Conservation (phyloP, 2,888 invertebrate genomes). For the Epirrhoe tristata region DNA sequence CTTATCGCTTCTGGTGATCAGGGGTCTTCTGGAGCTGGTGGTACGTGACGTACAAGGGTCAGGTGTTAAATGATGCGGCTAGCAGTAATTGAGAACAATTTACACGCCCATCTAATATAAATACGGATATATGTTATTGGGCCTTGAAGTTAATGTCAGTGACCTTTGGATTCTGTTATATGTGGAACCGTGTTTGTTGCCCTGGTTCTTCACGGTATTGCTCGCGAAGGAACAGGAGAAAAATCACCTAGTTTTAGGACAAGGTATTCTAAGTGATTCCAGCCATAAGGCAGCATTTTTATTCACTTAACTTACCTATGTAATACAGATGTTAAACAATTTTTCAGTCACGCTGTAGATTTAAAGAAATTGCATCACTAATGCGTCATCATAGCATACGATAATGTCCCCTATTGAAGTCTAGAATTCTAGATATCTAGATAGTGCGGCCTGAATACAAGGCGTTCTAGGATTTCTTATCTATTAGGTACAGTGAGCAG, state of each 20-base stretch:
- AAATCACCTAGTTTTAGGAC: too few species aligned
- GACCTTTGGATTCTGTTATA: not conserved
- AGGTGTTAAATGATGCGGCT: slow-evolving; percentile 52
- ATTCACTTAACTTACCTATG: too few species aligned
- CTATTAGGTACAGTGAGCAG: not conserved
- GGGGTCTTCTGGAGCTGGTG: slow-evolving; percentile 25
- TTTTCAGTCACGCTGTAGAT: not conserved
- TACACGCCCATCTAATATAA: slow-evolving; percentile 36
- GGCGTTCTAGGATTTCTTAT: not conserved
- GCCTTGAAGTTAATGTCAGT: slow-evolving; percentile 19
- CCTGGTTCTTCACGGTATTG: too few species aligned
- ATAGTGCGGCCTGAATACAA: not conserved
- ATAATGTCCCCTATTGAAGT: not conserved
- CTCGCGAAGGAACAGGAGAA: too few species aligned
- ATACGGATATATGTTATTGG: slow-evolving; percentile 2
- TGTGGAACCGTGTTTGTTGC: too few species aligned
- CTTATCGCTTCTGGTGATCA: not conserved
- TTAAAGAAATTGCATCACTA: not conserved
- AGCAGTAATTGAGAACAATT: slow-evolving; percentile 54
- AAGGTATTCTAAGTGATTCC: too few species aligned
- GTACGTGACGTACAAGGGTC: slow-evolving; percentile 45
- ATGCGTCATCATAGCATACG: not conserved
- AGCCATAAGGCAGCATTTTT: too few species aligned
- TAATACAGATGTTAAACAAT: too few species aligned
- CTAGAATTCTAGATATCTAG: not conserved